These are phyloP conservation scores for Aleiodes sp. DNA, from an alignment of 1,140 invertebrate genomes.

Conservation along the genomic window DNA sequence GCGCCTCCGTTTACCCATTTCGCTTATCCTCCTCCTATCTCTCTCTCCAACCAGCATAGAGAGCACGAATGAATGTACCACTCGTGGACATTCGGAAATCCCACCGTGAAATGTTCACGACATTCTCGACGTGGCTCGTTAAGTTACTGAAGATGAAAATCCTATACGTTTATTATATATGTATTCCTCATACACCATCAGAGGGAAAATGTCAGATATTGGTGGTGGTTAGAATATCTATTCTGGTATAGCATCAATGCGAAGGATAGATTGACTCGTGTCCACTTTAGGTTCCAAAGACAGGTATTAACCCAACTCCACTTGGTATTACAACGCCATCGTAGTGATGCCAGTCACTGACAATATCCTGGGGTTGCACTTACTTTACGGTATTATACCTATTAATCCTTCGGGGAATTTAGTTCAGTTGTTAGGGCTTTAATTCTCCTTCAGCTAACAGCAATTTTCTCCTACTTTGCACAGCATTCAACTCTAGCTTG, in stretches of 20 bases:
- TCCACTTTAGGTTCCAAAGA: not conserved
- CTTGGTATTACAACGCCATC: not conserved
- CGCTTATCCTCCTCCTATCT: not conserved
- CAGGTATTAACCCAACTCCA: not conserved
- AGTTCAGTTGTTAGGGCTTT: not conserved
- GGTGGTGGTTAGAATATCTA: not conserved
- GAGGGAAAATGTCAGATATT: no score
- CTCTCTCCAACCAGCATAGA: not conserved
- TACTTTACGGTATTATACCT: slow-evolving; percentile 26
- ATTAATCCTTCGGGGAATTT: slow-evolving; percentile 15
- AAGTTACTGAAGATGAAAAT: not conserved
- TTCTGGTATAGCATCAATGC: not conserved
- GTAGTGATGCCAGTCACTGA: not conserved
- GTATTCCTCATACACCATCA: no score
- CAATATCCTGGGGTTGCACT: slow-evolving; percentile 10
- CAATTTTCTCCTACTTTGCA: not conserved
- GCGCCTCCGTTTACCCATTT: no score
- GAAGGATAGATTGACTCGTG: not conserved
- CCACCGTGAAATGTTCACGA: not conserved
- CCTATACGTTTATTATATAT: not conserved
- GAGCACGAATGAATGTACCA: not conserved
- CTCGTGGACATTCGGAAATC: not conserved
- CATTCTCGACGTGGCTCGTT: not conserved
- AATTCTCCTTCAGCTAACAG: not conserved
- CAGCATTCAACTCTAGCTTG: not conserved